Base-by-base conservation (phyloP, 2,797 vertebrate genomes). In the Mus caroli region DNA sequence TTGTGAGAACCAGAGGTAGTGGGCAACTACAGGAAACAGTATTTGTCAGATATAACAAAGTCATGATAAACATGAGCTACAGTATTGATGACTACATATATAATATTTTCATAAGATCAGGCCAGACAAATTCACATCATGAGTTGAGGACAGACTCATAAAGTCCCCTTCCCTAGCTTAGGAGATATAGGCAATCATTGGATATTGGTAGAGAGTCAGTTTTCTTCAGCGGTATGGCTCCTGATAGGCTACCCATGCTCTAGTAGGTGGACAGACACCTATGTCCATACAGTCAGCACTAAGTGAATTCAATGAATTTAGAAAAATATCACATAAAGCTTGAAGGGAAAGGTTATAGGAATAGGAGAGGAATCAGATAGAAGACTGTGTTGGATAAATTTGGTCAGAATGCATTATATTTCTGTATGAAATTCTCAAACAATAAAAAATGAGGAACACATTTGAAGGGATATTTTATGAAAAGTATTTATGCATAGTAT, bases 391-490 rank as follows among this genome's bases (percentile, higher is more conserved):
- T 60, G 13, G 3, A 83, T 83, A 82, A 28, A 82, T 82, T 83
- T 46, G 15, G 6, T 17, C 80, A 62, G 26, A 46, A 43, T 83
- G 15, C 26, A 64, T 84, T 46, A 34, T 46, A 12, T 64, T 64
- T 10, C 6, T 31, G 28, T 46, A 46, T 46, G 6, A 84, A 84
- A 20, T 64, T 84, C 40, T 34, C 93, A 91, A 91, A 13, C 54
- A 89, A 31, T 43, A 80, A 88, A 54, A 94, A 83, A 67, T 20
- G 3, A 3, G 31, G 5, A 75, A 91, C 92, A 71, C 76, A 82
- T 60, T 43, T 95, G 15, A 93, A 90, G 31, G 88, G 85, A 88
- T 1, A 89, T 56, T 87, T 93, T 37, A 75, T 62, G 24, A 67
- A 77, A 87, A 71, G 67, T 62, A 56, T 14, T n/a, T 11, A 54